Evolutionary conservation across 1,140 invertebrate genomes (phyloP).

Genomic region (Bombus superbus): DNA sequence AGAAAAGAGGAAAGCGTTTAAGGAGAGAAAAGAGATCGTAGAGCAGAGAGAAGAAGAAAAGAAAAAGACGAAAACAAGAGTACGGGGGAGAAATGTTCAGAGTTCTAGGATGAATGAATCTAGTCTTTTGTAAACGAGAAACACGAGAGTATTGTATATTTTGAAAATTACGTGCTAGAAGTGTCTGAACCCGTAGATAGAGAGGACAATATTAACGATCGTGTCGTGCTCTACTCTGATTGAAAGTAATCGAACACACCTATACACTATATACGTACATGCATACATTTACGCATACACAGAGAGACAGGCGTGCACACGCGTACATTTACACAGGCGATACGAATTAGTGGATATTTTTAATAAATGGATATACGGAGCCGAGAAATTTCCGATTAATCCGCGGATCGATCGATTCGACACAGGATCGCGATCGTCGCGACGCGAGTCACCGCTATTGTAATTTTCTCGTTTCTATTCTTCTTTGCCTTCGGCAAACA

Average conservation of each 20-base stretch:
- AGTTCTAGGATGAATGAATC: constrained; percentile 58
- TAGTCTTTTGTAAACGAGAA: constrained; percentile 76
- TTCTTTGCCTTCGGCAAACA: not conserved
- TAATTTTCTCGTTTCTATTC: constrained; percentile 11
- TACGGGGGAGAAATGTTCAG: constrained; percentile 13
- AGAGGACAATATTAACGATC: constrained; percentile 74
- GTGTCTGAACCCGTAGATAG: constrained; percentile 75
- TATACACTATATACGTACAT: constrained; percentile 9
- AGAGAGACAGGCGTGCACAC: constrained; percentile 34
- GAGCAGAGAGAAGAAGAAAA: not conserved
- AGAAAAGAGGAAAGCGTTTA: not conserved
- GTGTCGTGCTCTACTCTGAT: constrained; percentile 74
- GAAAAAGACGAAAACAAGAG: not conserved
- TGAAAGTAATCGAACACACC: constrained; percentile 78
- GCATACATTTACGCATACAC: constrained; percentile 28
- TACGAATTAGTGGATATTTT: constrained; percentile 82
- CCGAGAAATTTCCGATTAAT: not conserved
- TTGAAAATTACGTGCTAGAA: constrained; percentile 74
- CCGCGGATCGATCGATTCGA: constrained; percentile 3
- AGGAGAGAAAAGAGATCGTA: not conserved
- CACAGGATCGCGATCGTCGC: not conserved
- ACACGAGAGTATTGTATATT: constrained; percentile 77
- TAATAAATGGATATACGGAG: constrained; percentile 80
- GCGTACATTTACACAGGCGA: constrained; percentile 45
- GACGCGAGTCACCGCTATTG: not conserved